A percentile compares a stretch with the other conserved stretches of the same genome.
Evolutionary conservation across 2,113 vertebrate species (phyloP).

Genomic region (Peucedramus taeniatus): DNA sequence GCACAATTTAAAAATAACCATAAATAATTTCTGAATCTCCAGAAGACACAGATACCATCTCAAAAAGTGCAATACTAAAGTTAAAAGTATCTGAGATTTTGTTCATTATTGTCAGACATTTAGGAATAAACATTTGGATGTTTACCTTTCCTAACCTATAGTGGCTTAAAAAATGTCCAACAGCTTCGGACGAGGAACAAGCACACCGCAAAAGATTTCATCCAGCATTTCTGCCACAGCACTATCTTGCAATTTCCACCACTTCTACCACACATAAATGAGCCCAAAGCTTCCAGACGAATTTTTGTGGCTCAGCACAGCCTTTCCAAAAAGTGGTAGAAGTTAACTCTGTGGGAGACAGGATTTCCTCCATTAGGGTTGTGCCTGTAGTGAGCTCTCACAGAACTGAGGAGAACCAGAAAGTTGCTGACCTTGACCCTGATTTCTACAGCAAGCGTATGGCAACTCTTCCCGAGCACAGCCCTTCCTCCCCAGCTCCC

Average conservation of each 20-base stretch:
- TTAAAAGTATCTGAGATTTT: neutral
- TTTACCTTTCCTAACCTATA: neutral
- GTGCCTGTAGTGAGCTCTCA: neutral
- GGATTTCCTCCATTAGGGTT: neutral
- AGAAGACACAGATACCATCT: neutral
- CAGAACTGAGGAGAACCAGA: neutral
- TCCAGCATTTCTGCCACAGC: neutral
- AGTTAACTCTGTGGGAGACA: neutral
- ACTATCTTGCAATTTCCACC: neutral
- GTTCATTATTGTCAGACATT: neutral
- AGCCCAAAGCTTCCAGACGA: neutral
- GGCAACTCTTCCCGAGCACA: neutral
- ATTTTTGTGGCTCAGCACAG: neutral
- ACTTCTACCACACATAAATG: neutral
- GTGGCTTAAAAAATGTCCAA: neutral
- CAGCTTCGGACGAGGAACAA: neutral
- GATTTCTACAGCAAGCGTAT: neutral
- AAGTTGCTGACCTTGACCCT: neutral
- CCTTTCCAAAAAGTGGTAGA: neutral
- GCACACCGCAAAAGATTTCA: neutral
- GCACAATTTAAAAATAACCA: constrained; percentile 2
- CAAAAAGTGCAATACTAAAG: neutral
- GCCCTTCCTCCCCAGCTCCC: neutral
- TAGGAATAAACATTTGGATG: neutral
- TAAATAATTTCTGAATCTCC: neutral